Conservation (phyloP, 2,888 invertebrate genomes). For the Trissolcus brochymenae region DNA sequence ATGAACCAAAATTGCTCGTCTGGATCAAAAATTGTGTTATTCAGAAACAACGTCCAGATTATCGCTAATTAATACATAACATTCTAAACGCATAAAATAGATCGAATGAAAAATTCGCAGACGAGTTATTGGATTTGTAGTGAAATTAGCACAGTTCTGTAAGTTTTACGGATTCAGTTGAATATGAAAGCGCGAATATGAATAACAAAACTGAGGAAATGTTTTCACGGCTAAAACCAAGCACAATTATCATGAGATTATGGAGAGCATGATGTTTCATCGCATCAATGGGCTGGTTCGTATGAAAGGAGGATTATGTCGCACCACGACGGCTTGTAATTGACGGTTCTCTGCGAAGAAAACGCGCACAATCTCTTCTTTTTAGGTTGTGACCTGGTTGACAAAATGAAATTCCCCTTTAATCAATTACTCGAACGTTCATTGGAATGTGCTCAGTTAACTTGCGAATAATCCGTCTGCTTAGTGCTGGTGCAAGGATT, state of each 20-base stretch:
- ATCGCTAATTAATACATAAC: no score
- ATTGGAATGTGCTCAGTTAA: conserved; percentile 20
- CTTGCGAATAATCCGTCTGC: conserved; percentile 8
- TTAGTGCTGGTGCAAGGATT: conserved; percentile 3
- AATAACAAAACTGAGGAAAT: not conserved
- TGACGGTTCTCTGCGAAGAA: conserved; percentile 25
- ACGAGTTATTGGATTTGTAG: no score
- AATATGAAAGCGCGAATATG: no score
- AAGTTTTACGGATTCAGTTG: no score
- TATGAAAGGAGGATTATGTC: conserved; percentile 26
- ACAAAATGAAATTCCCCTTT: conserved; percentile 53
- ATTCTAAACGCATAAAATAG: no score
- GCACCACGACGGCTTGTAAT: conserved; percentile 27
- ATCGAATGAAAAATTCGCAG: no score
- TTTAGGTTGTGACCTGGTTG: conserved; percentile 52
- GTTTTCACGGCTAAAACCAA: conserved; percentile 17
- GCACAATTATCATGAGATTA: conserved; percentile 21
- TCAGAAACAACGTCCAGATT: no score
- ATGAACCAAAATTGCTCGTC: no score
- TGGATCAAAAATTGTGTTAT: no score
- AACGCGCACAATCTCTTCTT: conserved; percentile 30
- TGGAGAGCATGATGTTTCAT: conserved; percentile 7
- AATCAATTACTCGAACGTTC: conserved; percentile 47
- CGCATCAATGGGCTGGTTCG: conserved; percentile 10
- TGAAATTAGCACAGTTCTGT: no score